Base-by-base conservation (phyloP, 2,113 vertebrate genomes). In the Silurus meridionalis region DNA sequence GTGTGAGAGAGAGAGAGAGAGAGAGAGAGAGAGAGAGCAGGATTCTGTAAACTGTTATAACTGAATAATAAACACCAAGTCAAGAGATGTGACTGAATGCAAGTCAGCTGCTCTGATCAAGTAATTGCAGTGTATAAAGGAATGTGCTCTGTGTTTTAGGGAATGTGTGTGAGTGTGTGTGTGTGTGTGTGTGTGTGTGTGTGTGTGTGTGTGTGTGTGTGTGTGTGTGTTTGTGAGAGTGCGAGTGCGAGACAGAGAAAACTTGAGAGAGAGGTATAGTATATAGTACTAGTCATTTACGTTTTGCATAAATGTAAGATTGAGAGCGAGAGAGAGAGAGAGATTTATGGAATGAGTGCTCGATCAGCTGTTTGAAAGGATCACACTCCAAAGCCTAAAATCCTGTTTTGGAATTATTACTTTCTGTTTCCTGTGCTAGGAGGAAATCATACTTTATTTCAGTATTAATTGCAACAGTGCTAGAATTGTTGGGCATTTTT, bases 141-240 rank as follows among this genome's bases (percentile, higher is more conserved):
- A 37, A 58, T 82, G 46, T 82, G 80, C 23, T 84, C 57, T 75
- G 75, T 63, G 67, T 63, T 46, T 57, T 52, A 67, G 28, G 1
- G 75, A 79, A 61, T 58, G 21, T 17, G 61, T 83, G 82, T 83
- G 55, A 72, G 75, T 86, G 37, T 63, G n/a, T 86, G 60, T 83
- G 52, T 63, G 67, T 84, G 67, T 64, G 63, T 9, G 61, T 63
- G 61, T 61, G 19, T 61, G 60, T 61, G 17, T 61, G 61, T 63
- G 61, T 61, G 19, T 61, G 60, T 61, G 17, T 61, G 58, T 21
- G 17, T 61, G 3, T 61, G 5, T 21, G 17, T 60, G 7, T 21
- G 21, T 63, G 19, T 63, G 6, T 19, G 37, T 37, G 37, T 37
- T 37, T 37, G 37, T 37, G 60, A 61, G 4, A 37, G 37, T 37